Conservation (phyloP, 2,797 vertebrate genomes). For the Pithecia hirsuta region DNA sequence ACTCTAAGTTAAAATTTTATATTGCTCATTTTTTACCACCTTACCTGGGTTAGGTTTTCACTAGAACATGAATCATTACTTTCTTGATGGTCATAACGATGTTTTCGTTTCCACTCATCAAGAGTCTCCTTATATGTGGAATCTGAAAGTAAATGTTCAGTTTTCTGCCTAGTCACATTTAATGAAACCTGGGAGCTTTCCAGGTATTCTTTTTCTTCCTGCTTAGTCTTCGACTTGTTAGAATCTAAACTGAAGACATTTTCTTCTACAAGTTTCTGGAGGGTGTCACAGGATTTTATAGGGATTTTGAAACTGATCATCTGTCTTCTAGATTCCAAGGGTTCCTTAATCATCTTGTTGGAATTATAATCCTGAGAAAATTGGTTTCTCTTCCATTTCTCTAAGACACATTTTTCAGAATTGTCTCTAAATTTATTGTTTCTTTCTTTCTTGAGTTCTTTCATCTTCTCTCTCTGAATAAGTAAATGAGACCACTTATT, state of each 20-base stretch:
- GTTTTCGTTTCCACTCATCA: slow-evolving; percentile 40
- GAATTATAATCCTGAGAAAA: slow-evolving; percentile 43
- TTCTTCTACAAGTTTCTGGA: slow-evolving; percentile 51
- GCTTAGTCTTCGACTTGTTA: background rate
- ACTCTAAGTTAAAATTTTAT: background rate
- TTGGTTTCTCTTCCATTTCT: slow-evolving; percentile 68
- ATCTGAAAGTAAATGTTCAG: slow-evolving; percentile 2
- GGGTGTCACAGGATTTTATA: slow-evolving; percentile 49
- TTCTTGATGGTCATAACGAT: background rate
- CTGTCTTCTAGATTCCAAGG: slow-evolving; percentile 31
- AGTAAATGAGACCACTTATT: slow-evolving; percentile 69
- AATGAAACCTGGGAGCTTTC: slow-evolving; percentile 11
- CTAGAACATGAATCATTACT: background rate
- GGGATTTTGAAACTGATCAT: slow-evolving; percentile 70
- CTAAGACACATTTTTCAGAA: slow-evolving; percentile 65
- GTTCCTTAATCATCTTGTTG: slow-evolving; percentile 55
- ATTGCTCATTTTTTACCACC: background rate
- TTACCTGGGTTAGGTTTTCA: slow-evolving; percentile 59
- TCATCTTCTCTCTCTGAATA: slow-evolving; percentile 72
- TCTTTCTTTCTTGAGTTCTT: slow-evolving; percentile 76
- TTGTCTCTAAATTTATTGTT: slow-evolving; percentile 63
- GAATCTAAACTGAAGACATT: slow-evolving; percentile 41
- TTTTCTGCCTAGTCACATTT: slow-evolving; percentile 54
- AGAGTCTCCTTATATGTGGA: background rate
- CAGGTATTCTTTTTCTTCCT: slow-evolving; percentile 63